Percentiles rank a stretch among this genome's conserved stretches.
These are phyloP conservation scores for Autographa pulchrina DNA, from an alignment of 2,888 invertebrate genomes.

Conservation along the genomic window DNA sequence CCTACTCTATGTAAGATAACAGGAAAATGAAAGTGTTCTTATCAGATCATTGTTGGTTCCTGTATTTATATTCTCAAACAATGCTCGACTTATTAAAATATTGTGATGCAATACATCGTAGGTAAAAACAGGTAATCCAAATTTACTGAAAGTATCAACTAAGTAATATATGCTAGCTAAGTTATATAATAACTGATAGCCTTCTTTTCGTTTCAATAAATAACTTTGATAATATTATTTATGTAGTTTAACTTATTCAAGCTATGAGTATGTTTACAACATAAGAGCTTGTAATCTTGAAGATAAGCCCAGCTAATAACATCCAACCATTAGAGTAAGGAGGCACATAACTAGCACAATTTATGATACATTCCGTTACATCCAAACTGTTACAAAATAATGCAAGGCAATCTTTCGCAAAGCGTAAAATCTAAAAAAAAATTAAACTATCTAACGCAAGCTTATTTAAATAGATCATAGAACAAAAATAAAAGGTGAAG, in stretches of 20 bases:
- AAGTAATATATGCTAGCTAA: too few relatives aligned
- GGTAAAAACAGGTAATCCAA: background rate
- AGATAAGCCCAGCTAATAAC: too few relatives aligned
- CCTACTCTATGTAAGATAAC: slow-evolving; percentile 46
- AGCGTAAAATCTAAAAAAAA: slow-evolving; percentile 13
- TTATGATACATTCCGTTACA: background rate
- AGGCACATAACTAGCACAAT: background rate
- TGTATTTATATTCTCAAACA: slow-evolving; percentile 26
- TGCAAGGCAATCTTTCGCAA: slow-evolving; percentile 43
- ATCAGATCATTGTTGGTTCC: slow-evolving; percentile 34
- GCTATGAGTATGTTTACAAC: too few relatives aligned
- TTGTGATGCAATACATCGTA: background rate
- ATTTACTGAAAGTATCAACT: too few relatives aligned
- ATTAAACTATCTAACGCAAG: slow-evolving; percentile 36
- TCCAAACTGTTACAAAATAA: background rate
- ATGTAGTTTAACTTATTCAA: too few relatives aligned
- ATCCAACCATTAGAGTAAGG: too few relatives aligned
- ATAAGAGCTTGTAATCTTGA: too few relatives aligned
- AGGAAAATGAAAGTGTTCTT: slow-evolving; percentile 56
- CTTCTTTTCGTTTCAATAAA: too few relatives aligned
- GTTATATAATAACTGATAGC: too few relatives aligned
- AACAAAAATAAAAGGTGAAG: slow-evolving; percentile 6
- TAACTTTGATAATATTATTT: too few relatives aligned
- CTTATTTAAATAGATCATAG: slow-evolving; percentile 6
- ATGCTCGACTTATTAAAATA: slow-evolving; percentile 27